Base-by-base conservation (phyloP, 2,113 vertebrate species). In the Ictalurus furcatus region DNA sequence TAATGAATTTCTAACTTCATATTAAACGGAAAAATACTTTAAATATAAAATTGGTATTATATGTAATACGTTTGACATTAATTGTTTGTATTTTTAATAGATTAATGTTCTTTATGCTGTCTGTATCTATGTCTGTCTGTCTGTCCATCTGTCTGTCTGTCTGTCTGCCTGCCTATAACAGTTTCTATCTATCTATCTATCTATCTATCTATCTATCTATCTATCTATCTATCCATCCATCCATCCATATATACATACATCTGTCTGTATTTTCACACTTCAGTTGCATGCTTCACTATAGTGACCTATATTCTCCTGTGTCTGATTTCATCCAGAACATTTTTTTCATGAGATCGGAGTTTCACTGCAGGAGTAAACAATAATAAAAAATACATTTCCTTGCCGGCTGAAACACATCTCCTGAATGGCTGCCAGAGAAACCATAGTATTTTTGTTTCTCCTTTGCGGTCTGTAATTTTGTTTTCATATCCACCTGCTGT, bases 401-500 rank as follows among this genome's bases (percentile, higher is more conserved):
- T 73, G 85, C 88, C 30, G 23, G 76, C 71, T 84, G 37, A 88
- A 89, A 52, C 83, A 71, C 80, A 67, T 83, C 74, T 84, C 61
- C 8, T 89, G 88, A 90, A 61, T 88, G 81, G 80, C 69, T 78
- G 89, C 44, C 81, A 88, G 85, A 61, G 85, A 80, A 88, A 87
- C 81, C 69, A 54, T 71, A 76, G 88, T 58, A 89, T 90, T 91
- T 91, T 48, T 85, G 88, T 88, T 88, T 82, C 88, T 59, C 54
- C 37, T 56, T 78, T 87, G 88, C 69, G 48, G 83, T 89, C 90
- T 89, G 92, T 91, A 91, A 91, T 91, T 92, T 91, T 88, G 88
- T 90, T 90, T 90, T 90, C 90, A 91, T 86, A 87, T 90, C 88
- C 91, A 84, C 92, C 90, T 89, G 90, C 91, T 88, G 90, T 88